A percentile compares a stretch with the other conserved stretches of the same genome.
These are phyloP conservation scores for Achatina immaculata DNA, from an alignment of 1,140 invertebrate genomes.

Conservation along the genomic window DNA sequence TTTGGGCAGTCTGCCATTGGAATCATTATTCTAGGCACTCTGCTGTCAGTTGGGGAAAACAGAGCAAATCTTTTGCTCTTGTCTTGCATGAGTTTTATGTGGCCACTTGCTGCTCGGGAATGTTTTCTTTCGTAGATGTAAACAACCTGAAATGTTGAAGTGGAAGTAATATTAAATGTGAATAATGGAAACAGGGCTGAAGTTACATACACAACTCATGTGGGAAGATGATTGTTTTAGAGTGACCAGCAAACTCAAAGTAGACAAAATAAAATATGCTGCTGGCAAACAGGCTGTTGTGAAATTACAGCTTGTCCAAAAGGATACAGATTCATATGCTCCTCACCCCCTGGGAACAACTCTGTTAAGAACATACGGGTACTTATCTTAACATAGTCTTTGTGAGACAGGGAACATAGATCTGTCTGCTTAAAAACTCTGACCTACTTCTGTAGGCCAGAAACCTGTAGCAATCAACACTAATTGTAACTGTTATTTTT, in stretches of 20 bases:
- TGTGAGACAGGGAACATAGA: no score
- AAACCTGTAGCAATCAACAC: no score
- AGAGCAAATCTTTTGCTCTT: slow-evolving; percentile 74
- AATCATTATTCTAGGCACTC: slow-evolving; percentile 81
- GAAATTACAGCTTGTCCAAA: no score
- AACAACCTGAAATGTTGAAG: slow-evolving; percentile 70
- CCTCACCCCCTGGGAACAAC: no score
- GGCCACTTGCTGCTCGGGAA: slow-evolving; percentile 78
- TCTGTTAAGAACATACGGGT: no score
- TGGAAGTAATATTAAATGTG: not conserved
- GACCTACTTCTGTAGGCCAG: no score
- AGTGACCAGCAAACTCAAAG: not conserved
- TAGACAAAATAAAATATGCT: not conserved
- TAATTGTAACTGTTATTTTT: no score
- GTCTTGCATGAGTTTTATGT: slow-evolving; percentile 76
- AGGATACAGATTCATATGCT: not conserved
- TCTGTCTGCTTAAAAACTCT: no score
- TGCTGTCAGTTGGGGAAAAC: slow-evolving; percentile 81
- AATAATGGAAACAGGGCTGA: not conserved
- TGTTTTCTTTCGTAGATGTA: slow-evolving; percentile 75
- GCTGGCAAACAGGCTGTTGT: not conserved
- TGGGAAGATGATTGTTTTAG: not conserved
- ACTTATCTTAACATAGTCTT: no score
- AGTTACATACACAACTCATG: not conserved
- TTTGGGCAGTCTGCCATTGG: slow-evolving; percentile 76